Percentiles rank a stretch among this genome's conserved stretches.
Evolutionary conservation across 2,113 vertebrate species (phyloP).

Genomic region (Gulo gulo): DNA sequence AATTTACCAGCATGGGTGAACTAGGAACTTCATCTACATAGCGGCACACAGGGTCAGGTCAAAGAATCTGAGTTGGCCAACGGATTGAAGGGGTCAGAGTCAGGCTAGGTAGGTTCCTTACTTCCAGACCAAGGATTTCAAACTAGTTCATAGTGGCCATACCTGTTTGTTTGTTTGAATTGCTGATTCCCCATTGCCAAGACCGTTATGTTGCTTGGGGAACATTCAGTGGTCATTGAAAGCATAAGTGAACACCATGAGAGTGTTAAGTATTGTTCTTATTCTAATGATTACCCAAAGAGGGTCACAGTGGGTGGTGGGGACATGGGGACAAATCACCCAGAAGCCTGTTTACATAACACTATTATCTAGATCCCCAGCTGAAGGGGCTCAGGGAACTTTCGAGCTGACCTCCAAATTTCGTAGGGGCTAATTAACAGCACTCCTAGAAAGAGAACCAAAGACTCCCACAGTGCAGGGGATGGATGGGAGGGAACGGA

Average conservation of each 20-base stretch:
- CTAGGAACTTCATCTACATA: neutral
- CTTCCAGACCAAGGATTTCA: neutral
- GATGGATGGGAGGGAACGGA: neutral
- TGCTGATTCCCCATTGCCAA: neutral
- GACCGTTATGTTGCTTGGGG: neutral
- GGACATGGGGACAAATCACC: neutral
- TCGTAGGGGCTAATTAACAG: neutral
- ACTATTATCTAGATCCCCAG: neutral
- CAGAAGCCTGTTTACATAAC: neutral
- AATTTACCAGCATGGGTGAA: neutral
- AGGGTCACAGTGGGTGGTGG: rapidly evolving
- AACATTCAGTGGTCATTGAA: neutral
- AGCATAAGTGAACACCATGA: neutral
- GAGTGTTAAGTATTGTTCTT: neutral
- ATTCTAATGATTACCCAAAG: neutral
- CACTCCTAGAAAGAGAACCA: neutral
- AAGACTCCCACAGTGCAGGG: neutral
- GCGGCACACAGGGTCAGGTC: neutral
- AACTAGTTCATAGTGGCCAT: neutral
- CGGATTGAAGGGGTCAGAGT: neutral
- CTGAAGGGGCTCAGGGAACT: neutral
- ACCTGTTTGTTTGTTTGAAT: neutral
- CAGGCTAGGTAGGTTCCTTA: neutral
- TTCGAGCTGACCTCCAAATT: neutral
- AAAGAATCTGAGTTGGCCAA: neutral